Evolutionary conservation across 2,888 invertebrate species (phyloP), one percentile per base, ranked within the genome.

Genomic region (Catocala nupta): DNA sequence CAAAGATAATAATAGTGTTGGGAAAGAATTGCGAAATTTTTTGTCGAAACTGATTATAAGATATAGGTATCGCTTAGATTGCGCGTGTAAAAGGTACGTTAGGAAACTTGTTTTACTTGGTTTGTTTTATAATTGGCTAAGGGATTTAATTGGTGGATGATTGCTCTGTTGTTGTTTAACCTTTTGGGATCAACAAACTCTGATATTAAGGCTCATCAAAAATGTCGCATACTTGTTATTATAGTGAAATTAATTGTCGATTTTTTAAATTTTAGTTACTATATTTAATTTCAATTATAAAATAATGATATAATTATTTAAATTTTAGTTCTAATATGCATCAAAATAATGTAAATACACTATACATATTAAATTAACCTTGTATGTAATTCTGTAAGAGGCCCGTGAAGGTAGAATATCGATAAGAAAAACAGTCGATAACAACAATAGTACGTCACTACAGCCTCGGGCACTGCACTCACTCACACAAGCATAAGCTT

Each of bases 1-100:
- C 70, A 86, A 82, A 84, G 84, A 84, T 87, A 88, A 87, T 84
- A 80, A 73, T 90, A 92, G 92, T 84, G 92, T 90, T 90, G 92
- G 83, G 90, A 84, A 87, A 88, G 58, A 57, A 71, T 89, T 86
- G 83, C 84, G 86, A 85, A 84, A 82, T 77, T 82, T 81, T 83
- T 85, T 87, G 87, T 88, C 86, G 89, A 90, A 88, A 87, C 82
- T 78, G 73, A 79, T 82, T 85, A 82, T 80, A 82, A 80, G 82
- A 75, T 78, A 81, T 81, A 79, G 78, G 71, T 78, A 74, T 75
- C 72, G 74, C 77, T 81, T 75, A 75, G 81, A 83, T 85, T 86
- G 82, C 71, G 64, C 57, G 67, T 71, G 65, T 64, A 70, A 81
- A 81, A 80, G 77, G 79, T 80, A 74, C 77, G 74, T 80, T 81